phyloP scores from a whole-genome alignment of 1,140 invertebrate species.

The Coelopa frigida region DNA sequence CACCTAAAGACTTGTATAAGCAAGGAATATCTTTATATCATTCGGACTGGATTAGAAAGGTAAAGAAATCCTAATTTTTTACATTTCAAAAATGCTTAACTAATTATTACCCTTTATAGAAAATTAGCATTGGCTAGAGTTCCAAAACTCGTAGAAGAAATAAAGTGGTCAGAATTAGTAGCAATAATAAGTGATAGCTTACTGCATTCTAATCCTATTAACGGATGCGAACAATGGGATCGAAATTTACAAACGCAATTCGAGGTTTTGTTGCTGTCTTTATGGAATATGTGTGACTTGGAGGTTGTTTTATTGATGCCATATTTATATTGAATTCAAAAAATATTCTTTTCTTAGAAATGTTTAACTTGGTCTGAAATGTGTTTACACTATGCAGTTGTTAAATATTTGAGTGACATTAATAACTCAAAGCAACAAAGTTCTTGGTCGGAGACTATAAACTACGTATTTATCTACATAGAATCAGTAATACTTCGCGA shows the following conservation, averaged over 20 bases:
- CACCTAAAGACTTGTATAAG: constrained; percentile 14
- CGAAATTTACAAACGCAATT: constrained; percentile 44
- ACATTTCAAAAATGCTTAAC: too few species aligned
- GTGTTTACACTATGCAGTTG: constrained; percentile 57
- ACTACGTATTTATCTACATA: constrained; percentile 60
- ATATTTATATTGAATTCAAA: not conserved
- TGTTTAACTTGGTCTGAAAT: constrained; percentile 71
- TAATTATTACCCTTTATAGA: constrained; percentile 6
- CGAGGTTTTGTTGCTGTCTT: constrained; percentile 61
- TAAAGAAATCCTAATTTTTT: too few species aligned
- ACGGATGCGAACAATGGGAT: constrained; percentile 47
- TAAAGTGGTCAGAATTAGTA: constrained; percentile 58
- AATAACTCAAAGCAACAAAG: constrained; percentile 47
- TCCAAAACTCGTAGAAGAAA: constrained; percentile 53
- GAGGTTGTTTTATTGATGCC: not conserved
- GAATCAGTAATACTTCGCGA: constrained; percentile 57
- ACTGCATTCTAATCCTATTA: too few species aligned
- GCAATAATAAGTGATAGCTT: constrained; percentile 56
- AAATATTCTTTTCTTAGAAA: constrained; percentile 53
- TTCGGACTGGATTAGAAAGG: constrained; percentile 22
- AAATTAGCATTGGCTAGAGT: constrained; percentile 41
- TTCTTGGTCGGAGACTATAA: constrained; percentile 57
- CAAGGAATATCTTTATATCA: constrained; percentile 14
- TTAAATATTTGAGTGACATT: constrained; percentile 54
- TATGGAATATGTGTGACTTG: constrained; percentile 51